phyloP scores from a whole-genome alignment of 2,113 vertebrate species.

The Pagrus major region DNA sequence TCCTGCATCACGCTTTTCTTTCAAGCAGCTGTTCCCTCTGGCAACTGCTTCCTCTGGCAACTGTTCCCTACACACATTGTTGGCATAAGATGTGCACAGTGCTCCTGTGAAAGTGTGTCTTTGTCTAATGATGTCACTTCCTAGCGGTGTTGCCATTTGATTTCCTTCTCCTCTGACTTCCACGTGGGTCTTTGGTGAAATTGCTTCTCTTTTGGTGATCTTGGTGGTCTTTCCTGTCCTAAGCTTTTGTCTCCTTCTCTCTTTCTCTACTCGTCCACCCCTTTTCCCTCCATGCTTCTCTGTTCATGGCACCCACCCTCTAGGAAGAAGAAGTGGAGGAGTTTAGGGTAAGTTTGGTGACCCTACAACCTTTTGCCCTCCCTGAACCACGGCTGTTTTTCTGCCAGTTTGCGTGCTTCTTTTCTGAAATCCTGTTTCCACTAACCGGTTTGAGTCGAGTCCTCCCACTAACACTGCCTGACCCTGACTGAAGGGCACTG shows the following conservation, averaged over 20 bases:
- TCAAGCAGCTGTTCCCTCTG: slow-evolving; percentile 66
- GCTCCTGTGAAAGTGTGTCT: slow-evolving; percentile 68
- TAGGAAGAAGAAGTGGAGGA: slow-evolving; percentile 99
- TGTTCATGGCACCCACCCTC: slow-evolving; percentile 92
- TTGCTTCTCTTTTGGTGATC: slow-evolving; percentile 84
- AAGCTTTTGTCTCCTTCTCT: slow-evolving; percentile 92
- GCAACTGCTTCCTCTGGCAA: slow-evolving; percentile 55
- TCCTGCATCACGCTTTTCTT: slow-evolving; percentile 66
- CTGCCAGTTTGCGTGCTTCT: slow-evolving; percentile 34
- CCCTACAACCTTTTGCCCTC: slow-evolving; percentile 72
- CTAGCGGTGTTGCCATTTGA: slow-evolving; percentile 58
- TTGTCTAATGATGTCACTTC: slow-evolving; percentile 68
- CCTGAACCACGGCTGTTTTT: slow-evolving; percentile 68
- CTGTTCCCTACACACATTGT: slow-evolving; percentile 57
- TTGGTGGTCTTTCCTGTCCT: slow-evolving; percentile 91
- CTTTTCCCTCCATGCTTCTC: slow-evolving; percentile 90
- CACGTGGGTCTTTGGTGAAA: slow-evolving; percentile 83
- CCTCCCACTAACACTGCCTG: slow-evolving; percentile 76
- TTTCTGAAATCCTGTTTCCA: slow-evolving; percentile 76
- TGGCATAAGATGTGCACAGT: slow-evolving; percentile 52
- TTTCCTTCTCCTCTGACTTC: slow-evolving; percentile 77
- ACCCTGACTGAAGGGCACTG: slow-evolving; percentile 50
- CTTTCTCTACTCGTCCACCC: slow-evolving; percentile 90
- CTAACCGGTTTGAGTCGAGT: slow-evolving; percentile 58
- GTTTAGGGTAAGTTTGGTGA: slow-evolving; percentile 97